Evolutionary conservation across 2,113 vertebrate genomes (phyloP), one percentile per base, ranked within the genome.

Genomic region (Rhynchomys soricoides): DNA sequence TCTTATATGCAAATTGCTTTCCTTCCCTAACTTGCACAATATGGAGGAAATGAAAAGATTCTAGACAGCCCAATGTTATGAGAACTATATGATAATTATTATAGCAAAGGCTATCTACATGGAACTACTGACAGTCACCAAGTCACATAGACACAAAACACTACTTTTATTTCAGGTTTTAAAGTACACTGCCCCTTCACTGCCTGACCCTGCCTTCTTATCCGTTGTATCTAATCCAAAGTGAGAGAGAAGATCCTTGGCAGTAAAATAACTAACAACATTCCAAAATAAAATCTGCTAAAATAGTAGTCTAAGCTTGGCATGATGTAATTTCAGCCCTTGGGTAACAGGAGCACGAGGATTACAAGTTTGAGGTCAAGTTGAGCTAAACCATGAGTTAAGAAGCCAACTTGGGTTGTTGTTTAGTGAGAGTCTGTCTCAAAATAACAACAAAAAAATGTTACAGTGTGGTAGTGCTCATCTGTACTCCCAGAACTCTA

Each of bases 31-130:
- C 77, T 89, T 75, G 29, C 34, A 85, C 10, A 71, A 90, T 81
- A 45, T 0, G 86, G 26, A 95, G 19, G 75, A 78, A 78, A 86
- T 71, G 19, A 40, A 48, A 89, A 94, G 40, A 78, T 50, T 90
- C 68, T 34, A 86, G 24, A 77, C 22, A 93, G 11, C n/a, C 78
- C 55, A 37, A 95, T 95, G 91, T 85, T 66, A 66, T 24, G 13
- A 59, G 88, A 93, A 24, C 90, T 78, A 94, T 13, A 34, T 40
- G 78, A n/a, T 71, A 79, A 89, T 95, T 74, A 97, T 59, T 77
- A 31, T 95, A 66, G 83, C 40, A 86, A 0, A 50, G 66, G 43
- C 55, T 93, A 89, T 48, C 48, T 29, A 89, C 62, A 77, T 77
- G 37, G 43, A 79, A 93, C 31, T 22, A 95, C 4, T 26, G 24